These are phyloP conservation scores for Pempheris klunzingeri DNA, from an alignment of 2,797 vertebrate genomes.

Conservation along the genomic window DNA sequence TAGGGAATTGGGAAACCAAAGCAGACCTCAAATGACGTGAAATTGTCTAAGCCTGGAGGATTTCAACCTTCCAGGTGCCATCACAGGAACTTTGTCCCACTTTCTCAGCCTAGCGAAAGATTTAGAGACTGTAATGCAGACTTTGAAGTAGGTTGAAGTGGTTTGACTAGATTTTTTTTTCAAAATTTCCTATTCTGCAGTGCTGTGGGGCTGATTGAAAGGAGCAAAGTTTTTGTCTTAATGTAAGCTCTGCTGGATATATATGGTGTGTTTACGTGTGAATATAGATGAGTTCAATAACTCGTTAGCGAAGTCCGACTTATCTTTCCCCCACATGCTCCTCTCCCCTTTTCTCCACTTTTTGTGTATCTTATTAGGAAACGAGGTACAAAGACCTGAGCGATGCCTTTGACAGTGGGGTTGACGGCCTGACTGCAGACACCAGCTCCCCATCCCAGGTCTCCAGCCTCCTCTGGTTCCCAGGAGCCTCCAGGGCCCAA, in stretches of 20 bases:
- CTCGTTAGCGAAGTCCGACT: too few species aligned
- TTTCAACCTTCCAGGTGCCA: conserved; percentile 72
- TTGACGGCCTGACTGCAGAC: conserved; percentile 89
- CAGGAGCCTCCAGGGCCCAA: conserved; percentile 85
- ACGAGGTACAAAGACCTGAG: conserved; percentile 89
- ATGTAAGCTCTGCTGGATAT: conserved; percentile 2
- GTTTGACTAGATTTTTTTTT: conserved; percentile 55
- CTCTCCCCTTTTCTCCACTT: not conserved
- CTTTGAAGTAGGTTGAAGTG: conserved; percentile 74
- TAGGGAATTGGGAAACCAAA: conserved; percentile 69
- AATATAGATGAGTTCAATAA: not conserved
- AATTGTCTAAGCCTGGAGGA: conserved; percentile 72
- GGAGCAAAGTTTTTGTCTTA: conserved; percentile 37
- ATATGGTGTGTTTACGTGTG: conserved; percentile 4
- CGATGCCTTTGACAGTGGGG: conserved; percentile 92
- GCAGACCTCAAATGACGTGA: conserved; percentile 67
- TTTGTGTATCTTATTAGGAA: conserved; percentile 84
- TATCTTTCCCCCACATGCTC: not conserved
- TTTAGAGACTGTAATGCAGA: conserved; percentile 62
- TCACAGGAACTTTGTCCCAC: conserved; percentile 75
- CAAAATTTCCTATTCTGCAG: conserved; percentile 43
- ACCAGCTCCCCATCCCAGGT: conserved; percentile 86
- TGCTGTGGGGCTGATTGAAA: conserved; percentile 59
- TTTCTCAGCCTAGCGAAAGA: conserved; percentile 70
- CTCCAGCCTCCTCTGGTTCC: conserved; percentile 88